phyloP scores from a whole-genome alignment of 2,888 invertebrate genomes.

The Zele albiditarsus region DNA sequence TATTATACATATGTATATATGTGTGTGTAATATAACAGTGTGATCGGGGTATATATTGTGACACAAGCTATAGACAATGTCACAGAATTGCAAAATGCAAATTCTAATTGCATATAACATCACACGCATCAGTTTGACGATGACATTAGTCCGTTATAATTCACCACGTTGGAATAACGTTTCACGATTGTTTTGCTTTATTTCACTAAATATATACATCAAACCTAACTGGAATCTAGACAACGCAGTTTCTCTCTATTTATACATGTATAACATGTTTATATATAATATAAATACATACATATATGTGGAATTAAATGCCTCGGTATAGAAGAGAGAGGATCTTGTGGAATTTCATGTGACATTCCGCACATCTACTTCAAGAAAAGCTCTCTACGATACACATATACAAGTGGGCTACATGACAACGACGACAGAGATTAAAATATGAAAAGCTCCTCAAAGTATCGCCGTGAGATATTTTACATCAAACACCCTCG shows the following conservation, averaged over 20 bases:
- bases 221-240: background rate
- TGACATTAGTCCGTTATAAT: conserved; percentile 3
- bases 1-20: background rate
- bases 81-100: conserved; percentile 3
- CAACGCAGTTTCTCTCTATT: background rate
- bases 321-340: background rate
- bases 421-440: background rate
- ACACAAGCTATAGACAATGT: background rate
- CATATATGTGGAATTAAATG: background rate
- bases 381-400: background rate
- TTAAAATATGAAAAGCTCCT: background rate
- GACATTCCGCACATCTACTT: conserved; percentile 13
- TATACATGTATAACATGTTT: background rate
- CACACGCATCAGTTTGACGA: conserved; percentile 1
- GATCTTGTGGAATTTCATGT: conserved; percentile 12
- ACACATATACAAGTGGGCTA: background rate
- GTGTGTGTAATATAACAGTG: background rate
- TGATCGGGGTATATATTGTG: background rate
- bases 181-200: conserved; percentile 1
- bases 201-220: background rate
- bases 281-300: background rate
- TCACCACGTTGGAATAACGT: background rate
- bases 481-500: background rate
- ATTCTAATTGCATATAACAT: conserved; percentile 3
- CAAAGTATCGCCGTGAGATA: background rate